A percentile compares a stretch with the other conserved stretches of the same genome.
Evolutionary conservation across 35 echinoderm and acorn worm genomes (phyloP).

Genomic region (Stichopus chloronotus): DNA sequence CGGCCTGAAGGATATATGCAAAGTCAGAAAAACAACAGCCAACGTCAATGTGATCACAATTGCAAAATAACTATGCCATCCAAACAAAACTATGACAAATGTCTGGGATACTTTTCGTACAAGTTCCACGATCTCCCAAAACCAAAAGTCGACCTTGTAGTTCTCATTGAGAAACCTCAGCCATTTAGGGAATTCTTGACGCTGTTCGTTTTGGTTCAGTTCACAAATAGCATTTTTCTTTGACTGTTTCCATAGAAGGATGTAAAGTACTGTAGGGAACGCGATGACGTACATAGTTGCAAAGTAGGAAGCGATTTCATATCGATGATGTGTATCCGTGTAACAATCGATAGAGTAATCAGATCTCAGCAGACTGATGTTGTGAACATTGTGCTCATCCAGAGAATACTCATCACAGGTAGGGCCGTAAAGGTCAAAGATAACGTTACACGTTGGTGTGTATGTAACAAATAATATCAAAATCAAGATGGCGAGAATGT

Average conservation of each 20-base stretch:
- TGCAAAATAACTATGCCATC: conserved; percentile 29
- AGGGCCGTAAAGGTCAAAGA: too few species aligned
- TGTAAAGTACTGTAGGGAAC: conserved; percentile 25
- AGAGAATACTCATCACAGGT: not conserved
- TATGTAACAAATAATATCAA: too few species aligned
- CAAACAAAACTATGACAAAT: conserved; percentile 30
- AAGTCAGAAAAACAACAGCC: conserved; percentile 42
- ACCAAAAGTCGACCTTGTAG: conserved; percentile 60
- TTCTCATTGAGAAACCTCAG: conserved; percentile 57
- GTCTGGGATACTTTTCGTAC: conserved; percentile 55
- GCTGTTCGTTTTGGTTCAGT: not conserved
- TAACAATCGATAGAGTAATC: conserved; percentile 60
- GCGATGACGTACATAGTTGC: conserved; percentile 11
- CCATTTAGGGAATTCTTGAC: not conserved
- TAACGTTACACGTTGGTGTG: too few species aligned
- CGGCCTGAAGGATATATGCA: conserved; percentile 1
- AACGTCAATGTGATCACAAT: conserved; percentile 20
- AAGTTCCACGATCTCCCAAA: conserved; percentile 68
- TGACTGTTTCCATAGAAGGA: not conserved
- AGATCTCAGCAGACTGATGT: conserved; percentile 3
- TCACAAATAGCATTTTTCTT: not conserved
- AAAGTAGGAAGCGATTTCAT: not conserved
- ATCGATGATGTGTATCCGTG: not conserved
- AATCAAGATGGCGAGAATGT: too few species aligned
- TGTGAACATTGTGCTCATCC: not conserved